A percentile compares a stretch with the other conserved stretches of the same genome.
These are phyloP conservation scores for Cryptomyrus ogoouensis DNA, from an alignment of 2,113 vertebrate genomes.

Conservation along the genomic window DNA sequence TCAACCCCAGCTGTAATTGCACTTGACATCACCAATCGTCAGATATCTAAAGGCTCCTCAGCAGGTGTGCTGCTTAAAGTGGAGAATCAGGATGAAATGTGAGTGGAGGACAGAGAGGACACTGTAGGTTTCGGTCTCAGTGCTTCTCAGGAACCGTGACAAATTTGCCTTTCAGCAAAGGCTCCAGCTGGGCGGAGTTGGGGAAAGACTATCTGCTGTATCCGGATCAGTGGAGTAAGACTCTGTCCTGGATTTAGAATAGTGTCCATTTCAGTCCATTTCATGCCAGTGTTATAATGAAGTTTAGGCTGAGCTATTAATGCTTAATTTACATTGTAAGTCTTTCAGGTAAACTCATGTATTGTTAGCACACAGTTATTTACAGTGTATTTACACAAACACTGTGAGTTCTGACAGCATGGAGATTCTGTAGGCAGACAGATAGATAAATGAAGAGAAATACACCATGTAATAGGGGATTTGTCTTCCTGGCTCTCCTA, in stretches of 20 bases:
- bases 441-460: not conserved
- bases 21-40: not conserved
- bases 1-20: not conserved
- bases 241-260: not conserved
- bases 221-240: not conserved
- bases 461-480: not conserved
- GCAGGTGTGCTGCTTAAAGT: not conserved
- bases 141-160: not conserved
- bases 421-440: not conserved
- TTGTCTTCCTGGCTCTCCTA: not conserved
- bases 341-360: not conserved
- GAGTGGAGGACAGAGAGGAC: not conserved
- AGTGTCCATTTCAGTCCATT: not conserved
- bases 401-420: not conserved
- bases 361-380: not conserved
- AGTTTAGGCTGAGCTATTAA: not conserved
- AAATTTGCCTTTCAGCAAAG: constrained; percentile 1
- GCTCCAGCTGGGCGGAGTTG: not conserved
- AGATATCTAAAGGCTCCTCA: not conserved
- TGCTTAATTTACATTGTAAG: not conserved
- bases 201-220: not conserved
- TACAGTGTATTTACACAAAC: not conserved
- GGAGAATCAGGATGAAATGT: not conserved
- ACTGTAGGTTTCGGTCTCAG: not conserved
- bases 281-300: not conserved